These are phyloP conservation scores for Hestina assimilis DNA, from an alignment of 1,140 invertebrate genomes.

Conservation along the genomic window DNA sequence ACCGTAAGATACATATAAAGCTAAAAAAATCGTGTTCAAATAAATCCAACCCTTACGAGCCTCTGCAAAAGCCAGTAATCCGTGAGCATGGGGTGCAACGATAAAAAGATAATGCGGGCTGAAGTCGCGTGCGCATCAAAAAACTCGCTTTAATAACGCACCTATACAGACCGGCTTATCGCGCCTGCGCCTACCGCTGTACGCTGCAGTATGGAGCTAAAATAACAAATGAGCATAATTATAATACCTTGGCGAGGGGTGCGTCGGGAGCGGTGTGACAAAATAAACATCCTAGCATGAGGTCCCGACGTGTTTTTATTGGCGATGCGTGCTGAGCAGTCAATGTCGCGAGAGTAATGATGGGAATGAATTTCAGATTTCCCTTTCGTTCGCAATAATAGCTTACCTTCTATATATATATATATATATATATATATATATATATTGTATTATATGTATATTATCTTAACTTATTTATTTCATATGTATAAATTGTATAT, in stretches of 20 bases:
- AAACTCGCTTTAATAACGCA: conserved; percentile 67
- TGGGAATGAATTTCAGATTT: conserved; percentile 43
- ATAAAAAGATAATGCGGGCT: conserved; percentile 75
- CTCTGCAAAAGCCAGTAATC: conserved; percentile 56
- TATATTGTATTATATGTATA: no score
- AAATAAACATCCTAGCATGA: conserved; percentile 55
- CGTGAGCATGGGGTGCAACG: conserved; percentile 66
- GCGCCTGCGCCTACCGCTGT: conserved; percentile 58
- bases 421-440: no score
- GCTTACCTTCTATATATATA: no score
- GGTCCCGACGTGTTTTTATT: conserved; percentile 64
- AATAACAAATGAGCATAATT: conserved; percentile 74
- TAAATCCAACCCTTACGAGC: conserved; percentile 34
- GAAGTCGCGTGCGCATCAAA: conserved; percentile 70
- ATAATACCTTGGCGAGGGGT: conserved; percentile 62
- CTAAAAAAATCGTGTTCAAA: neutral
- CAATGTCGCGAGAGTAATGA: conserved; percentile 38
- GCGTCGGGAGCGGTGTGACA: conserved; percentile 5
- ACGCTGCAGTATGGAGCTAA: conserved; percentile 17
- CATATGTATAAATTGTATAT: no score
- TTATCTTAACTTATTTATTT: no score
- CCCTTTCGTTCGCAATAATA: conserved; percentile 17
- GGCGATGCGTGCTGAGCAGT: conserved; percentile 49
- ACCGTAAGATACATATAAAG: neutral
- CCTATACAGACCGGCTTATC: conserved; percentile 66